phyloP scores from a whole-genome alignment of 2,888 invertebrate species.

The Campaea margaritaria region DNA sequence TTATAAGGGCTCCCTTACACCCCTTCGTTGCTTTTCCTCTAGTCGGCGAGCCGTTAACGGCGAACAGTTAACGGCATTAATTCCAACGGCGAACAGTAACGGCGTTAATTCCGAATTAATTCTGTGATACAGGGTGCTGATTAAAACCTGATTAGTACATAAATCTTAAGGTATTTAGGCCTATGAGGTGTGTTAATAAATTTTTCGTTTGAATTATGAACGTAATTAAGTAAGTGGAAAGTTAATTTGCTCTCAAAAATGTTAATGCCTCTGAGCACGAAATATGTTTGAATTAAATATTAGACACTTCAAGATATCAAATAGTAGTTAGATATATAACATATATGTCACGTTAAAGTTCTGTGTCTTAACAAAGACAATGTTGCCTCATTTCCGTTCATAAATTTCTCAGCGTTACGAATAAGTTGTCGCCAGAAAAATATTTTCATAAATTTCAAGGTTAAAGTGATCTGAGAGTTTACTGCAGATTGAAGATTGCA shows the following conservation, averaged over 20 bases:
- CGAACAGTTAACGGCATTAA: slow-evolving; percentile 61
- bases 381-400: too few species aligned
- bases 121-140: slow-evolving; percentile 71
- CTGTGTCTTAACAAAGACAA: too few species aligned
- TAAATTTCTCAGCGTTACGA: too few species aligned
- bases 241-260: slow-evolving; percentile 1
- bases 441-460: too few species aligned
- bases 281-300: too few species aligned
- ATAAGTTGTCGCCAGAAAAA: too few species aligned
- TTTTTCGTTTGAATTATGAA: slow-evolving; percentile 13
- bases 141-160: slow-evolving; percentile 77
- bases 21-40: slow-evolving; percentile 67
- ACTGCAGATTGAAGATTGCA: too few species aligned
- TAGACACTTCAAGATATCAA: too few species aligned
- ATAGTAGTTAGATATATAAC: too few species aligned
- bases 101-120: slow-evolving; percentile 78
- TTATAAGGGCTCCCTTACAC: slow-evolving; percentile 63
- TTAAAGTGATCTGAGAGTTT: too few species aligned
- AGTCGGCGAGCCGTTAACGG: slow-evolving; percentile 34
- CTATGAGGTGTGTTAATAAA: slow-evolving; percentile 15
- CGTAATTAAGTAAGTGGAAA: slow-evolving; percentile 3
- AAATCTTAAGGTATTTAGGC: slow-evolving; percentile 60
- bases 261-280: too few species aligned
- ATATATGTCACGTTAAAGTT: too few species aligned
- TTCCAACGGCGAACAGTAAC: slow-evolving; percentile 61